Percentiles rank a stretch among this genome's conserved stretches.
phyloP scores from a whole-genome alignment of 2,113 vertebrate genomes.

The Rhea americana region DNA sequence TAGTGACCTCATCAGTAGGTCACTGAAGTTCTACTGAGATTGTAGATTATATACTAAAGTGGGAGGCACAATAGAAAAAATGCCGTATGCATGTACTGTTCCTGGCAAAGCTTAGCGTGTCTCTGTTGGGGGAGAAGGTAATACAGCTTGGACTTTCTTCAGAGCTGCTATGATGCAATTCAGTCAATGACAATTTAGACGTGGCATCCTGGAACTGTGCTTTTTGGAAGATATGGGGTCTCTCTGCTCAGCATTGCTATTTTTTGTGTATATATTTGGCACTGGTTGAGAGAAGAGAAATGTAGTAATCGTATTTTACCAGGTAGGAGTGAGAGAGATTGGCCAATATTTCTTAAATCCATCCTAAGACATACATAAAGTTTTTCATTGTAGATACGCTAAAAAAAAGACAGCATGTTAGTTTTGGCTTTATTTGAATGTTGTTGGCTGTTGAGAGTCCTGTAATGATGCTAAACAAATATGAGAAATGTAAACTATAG shows the following conservation, averaged over 20 bases:
- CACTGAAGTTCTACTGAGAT: background rate
- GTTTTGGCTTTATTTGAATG: background rate
- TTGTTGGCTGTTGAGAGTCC: background rate
- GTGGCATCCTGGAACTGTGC: background rate
- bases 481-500: background rate
- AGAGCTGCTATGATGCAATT: background rate
- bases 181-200: background rate
- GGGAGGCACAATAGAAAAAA: background rate
- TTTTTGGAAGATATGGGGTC: background rate
- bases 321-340: background rate
- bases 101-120: background rate
- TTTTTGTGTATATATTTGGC: background rate
- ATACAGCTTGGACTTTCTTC: background rate
- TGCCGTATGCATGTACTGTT: background rate
- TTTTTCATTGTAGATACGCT: background rate
- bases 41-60: background rate
- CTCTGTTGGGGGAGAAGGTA: background rate
- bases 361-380: background rate
- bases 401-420: background rate
- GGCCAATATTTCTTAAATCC: slow-evolving; percentile 8
- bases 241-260: background rate
- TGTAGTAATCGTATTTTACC: background rate
- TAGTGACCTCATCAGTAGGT: background rate
- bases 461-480: background rate
- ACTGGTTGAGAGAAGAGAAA: background rate